Evolutionary conservation across 2,888 invertebrate species (phyloP), one percentile per base, ranked within the genome.

Genomic region (Pammene aurita): DNA sequence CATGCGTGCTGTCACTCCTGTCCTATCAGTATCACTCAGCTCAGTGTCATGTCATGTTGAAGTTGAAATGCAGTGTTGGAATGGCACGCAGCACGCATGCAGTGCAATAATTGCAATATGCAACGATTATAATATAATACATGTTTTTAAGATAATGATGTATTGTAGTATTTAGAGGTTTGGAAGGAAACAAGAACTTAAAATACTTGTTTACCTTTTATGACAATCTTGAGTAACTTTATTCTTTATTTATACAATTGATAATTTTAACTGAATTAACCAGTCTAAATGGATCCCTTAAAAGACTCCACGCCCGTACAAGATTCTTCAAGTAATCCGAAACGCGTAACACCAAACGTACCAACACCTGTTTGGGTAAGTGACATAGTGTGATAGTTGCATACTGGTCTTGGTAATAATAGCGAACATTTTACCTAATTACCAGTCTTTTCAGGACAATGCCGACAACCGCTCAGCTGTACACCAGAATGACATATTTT

Each of bases 341-440:
- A 75, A 64, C 67, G 66, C 26, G 70, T 62, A 41, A 76, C 77
- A 13, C 80, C 81, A 16, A 73, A 75, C 50, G 81, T 82, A 5
- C 82, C 81, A 13, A 78, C 77, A 55, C 78, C 82, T 57, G 78
- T 81, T 72, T 83, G 82, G 82, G 75, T 70, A 56, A 67, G 72
- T 16, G 44, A 42, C 44, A 42, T 14, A 41, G 1, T 41, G 13
- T 41, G 7, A 7, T 41, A 41, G 7, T 26, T 13, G 9, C 13
- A n/a, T 52, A 13, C n/a, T 34, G 34, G 1, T 13, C 26, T 13
- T 7, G 2, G 10, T n/a, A 26, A n/a, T 13, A 6, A 26, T 26
- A 52, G 11, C 11, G 13, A 13, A 44, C 11, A 34, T 60, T 35
- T n/a, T 41, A 44, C 4, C n/a, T 14, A 34, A n/a, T n/a, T n/a